A percentile compares a stretch with the other conserved stretches of the same genome.
phyloP scores from a whole-genome alignment of 2,888 invertebrate species.

The Spilosoma lubricipeda region DNA sequence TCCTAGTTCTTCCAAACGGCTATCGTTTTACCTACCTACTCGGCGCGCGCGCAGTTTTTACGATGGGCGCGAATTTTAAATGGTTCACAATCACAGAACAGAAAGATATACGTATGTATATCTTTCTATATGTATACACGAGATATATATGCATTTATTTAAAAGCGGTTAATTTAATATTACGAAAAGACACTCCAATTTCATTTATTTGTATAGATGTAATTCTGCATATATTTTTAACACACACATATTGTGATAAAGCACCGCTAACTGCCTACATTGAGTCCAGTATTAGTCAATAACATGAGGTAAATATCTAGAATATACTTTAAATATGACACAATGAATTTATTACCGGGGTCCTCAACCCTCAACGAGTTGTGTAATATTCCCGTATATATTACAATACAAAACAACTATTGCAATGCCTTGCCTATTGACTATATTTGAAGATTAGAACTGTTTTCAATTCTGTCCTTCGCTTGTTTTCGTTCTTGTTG shows the following conservation, averaged over 20 bases:
- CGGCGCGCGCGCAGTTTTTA: no score
- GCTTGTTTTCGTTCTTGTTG: constrained; percentile 32
- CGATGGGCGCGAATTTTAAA: no score
- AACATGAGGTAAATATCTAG: not conserved
- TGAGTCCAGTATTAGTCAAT: not conserved
- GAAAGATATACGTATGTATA: no score
- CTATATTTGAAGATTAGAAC: constrained; percentile 34
- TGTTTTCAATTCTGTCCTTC: constrained; percentile 35
- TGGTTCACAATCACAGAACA: no score
- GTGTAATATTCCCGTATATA: constrained; percentile 11
- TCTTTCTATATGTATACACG: no score
- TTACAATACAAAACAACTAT: constrained; percentile 21
- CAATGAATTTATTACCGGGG: constrained; percentile 1
- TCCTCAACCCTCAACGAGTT: constrained; percentile 20
- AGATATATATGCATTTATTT: no score
- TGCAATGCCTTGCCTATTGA: constrained; percentile 3
- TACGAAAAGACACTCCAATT: no score
- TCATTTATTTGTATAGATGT: no score
- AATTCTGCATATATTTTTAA: not conserved
- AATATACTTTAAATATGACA: not conserved
- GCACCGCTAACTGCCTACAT: not conserved
- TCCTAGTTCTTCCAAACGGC: no score
- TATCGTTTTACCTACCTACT: no score
- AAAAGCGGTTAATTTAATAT: no score
- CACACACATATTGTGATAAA: not conserved